Percentiles rank a stretch among this genome's conserved stretches.
These are phyloP conservation scores for Trematomus bernacchii DNA, from an alignment of 2,797 vertebrate genomes.

Conservation along the genomic window DNA sequence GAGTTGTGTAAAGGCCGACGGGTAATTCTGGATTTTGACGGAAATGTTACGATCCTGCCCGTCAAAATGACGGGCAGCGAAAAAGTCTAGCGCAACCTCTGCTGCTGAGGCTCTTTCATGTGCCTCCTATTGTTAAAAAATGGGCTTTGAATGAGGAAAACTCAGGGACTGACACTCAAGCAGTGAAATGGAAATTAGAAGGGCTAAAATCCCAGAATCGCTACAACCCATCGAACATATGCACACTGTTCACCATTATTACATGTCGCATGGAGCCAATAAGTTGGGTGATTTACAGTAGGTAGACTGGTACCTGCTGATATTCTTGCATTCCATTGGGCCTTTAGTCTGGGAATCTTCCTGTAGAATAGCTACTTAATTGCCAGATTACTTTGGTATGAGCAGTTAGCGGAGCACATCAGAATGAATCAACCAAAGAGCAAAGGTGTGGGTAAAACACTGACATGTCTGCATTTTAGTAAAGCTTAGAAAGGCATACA, in stretches of 20 bases:
- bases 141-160: constrained; percentile 44
- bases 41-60: no score
- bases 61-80: no score
- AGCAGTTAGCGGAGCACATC: constrained; percentile 38
- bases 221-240: constrained; percentile 37
- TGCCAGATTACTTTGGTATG: constrained; percentile 37
- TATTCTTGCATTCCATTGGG: constrained; percentile 37
- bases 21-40: no score
- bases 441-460: constrained; percentile 37
- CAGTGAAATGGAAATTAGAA: constrained; percentile 32
- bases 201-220: constrained; percentile 32
- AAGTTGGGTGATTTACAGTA: constrained; percentile 60
- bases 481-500: constrained; percentile 18
- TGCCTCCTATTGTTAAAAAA: constrained; percentile 42
- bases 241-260: constrained; percentile 38
- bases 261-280: constrained; percentile 40
- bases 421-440: constrained; percentile 56
- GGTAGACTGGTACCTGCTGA: constrained; percentile 50
- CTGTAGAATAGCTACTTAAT: constrained; percentile 37
- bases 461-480: constrained; percentile 28
- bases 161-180: constrained; percentile 25
- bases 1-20: no score
- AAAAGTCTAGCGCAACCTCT: no score
- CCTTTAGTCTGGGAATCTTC: constrained; percentile 40
- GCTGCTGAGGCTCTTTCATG: constrained; percentile 30